Percentiles rank a stretch among this genome's conserved stretches.
phyloP scores from a whole-genome alignment of 2,113 vertebrate genomes.

The Pimephales promelas region DNA sequence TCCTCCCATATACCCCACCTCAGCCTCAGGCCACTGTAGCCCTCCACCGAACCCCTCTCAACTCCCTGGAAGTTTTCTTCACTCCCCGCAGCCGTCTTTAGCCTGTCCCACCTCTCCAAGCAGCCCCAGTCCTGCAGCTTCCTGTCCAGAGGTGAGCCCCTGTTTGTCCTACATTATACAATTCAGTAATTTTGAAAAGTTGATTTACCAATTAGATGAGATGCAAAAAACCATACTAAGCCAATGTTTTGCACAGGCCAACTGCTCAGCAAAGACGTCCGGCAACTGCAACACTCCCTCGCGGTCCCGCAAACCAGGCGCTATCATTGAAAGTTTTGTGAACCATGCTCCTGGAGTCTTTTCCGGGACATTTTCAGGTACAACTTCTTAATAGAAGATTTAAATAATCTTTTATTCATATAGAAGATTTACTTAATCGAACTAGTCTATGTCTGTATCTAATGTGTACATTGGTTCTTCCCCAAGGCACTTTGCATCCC shows the following conservation, averaged over 20 bases:
- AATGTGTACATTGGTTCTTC: neutral
- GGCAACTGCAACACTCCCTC: constrained; percentile 56
- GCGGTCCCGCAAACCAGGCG: constrained; percentile 83
- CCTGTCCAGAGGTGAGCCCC: constrained; percentile 87
- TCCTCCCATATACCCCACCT: constrained; percentile 70
- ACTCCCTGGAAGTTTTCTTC: constrained; percentile 82
- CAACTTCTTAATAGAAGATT: too few species aligned
- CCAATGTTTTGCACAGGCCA: constrained; percentile 42
- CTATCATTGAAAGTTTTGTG: constrained; percentile 87
- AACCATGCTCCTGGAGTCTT: constrained; percentile 80
- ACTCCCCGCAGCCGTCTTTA: constrained; percentile 78
- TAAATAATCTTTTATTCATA: too few species aligned
- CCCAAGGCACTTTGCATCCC: constrained; percentile 94
- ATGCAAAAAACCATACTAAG: neutral
- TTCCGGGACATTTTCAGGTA: constrained; percentile 60
- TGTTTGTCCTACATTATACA: neutral
- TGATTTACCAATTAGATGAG: neutral
- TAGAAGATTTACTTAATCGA: neutral
- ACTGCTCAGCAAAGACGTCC: constrained; percentile 48
- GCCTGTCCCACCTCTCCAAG: constrained; percentile 66
- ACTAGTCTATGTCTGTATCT: too few species aligned
- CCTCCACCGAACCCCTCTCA: constrained; percentile 77
- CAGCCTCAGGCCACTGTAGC: constrained; percentile 76
- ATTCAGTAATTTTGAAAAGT: neutral
- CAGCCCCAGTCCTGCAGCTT: constrained; percentile 77